These are phyloP conservation scores for Carabus problematicus DNA, from an alignment of 2,888 invertebrate genomes.

Conservation along the genomic window DNA sequence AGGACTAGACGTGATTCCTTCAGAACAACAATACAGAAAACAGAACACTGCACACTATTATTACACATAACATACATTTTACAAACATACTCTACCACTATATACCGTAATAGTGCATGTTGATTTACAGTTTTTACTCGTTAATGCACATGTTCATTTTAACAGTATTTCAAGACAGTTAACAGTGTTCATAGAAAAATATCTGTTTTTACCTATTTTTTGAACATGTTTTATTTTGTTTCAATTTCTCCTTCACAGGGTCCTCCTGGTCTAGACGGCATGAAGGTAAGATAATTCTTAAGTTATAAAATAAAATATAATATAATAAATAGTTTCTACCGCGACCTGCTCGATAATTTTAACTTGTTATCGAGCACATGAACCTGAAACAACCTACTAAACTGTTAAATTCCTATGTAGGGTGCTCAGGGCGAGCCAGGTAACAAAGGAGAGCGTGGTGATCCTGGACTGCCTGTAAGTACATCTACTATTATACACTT, in stretches of 20 bases:
- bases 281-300: slow-evolving; percentile 79
- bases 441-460: slow-evolving; percentile 90
- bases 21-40: slow-evolving; percentile 10
- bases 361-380: too few species aligned
- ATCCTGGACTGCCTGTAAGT: slow-evolving; percentile 92
- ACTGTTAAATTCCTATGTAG: slow-evolving; percentile 61
- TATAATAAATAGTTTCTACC: slow-evolving; percentile 1
- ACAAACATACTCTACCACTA: slow-evolving; percentile 8
- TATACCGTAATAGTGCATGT: slow-evolving; percentile 34
- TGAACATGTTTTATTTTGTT: slow-evolving; percentile 41
- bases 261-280: slow-evolving; percentile 92
- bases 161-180: slow-evolving; percentile 24
- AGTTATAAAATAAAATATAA: slow-evolving; percentile 30
- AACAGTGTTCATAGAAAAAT: slow-evolving; percentile 34
- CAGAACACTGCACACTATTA: slow-evolving; percentile 3
- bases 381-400: too few species aligned
- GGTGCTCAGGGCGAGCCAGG: slow-evolving; percentile 94
- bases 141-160: slow-evolving; percentile 36
- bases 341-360: too few species aligned
- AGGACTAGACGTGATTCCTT: not conserved
- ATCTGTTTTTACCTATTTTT: slow-evolving; percentile 40
- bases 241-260: slow-evolving; percentile 76
- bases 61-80: not conserved
- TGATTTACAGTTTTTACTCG: slow-evolving; percentile 32
- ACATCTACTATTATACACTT: slow-evolving; percentile 19